Conservation (phyloP, 2,113 vertebrate genomes). For the Ondatra zibethicus region DNA sequence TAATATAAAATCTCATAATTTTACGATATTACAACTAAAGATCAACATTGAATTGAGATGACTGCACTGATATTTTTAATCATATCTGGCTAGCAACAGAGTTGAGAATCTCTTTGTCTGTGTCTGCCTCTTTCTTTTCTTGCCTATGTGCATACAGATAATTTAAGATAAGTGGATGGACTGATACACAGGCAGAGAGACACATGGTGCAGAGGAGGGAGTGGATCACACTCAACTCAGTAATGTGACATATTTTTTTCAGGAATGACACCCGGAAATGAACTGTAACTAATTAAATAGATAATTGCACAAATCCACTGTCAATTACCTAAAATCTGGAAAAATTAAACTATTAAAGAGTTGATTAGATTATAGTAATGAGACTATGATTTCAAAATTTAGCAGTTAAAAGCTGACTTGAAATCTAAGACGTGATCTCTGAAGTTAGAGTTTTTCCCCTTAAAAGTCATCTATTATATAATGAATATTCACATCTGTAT, state of each 20-base stretch:
- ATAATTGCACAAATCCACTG: background rate
- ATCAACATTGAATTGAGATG: background rate
- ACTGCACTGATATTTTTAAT: background rate
- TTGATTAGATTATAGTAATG: background rate
- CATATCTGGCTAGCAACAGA: background rate
- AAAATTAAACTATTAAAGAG: background rate
- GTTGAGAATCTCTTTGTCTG: background rate
- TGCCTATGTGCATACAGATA: background rate
- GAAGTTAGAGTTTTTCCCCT: background rate
- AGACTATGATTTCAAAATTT: background rate
- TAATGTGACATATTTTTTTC: background rate
- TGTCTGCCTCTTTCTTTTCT: background rate
- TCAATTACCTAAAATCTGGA: background rate
- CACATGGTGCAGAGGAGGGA: background rate
- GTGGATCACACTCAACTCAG: background rate
- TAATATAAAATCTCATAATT: background rate
- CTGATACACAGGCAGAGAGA: background rate
- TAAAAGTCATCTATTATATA: background rate
- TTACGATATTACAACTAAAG: background rate
- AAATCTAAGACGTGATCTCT: background rate
- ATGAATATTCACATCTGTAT: background rate
- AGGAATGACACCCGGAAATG: slow-evolving; percentile 23
- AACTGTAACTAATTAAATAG: slow-evolving; percentile 53
- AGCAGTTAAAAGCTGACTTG: background rate
- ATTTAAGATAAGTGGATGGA: background rate